Evolutionary conservation across 2,797 vertebrate species (phyloP), one percentile per base, ranked within the genome.

Genomic region (Pseudocheirus occidentalis): DNA sequence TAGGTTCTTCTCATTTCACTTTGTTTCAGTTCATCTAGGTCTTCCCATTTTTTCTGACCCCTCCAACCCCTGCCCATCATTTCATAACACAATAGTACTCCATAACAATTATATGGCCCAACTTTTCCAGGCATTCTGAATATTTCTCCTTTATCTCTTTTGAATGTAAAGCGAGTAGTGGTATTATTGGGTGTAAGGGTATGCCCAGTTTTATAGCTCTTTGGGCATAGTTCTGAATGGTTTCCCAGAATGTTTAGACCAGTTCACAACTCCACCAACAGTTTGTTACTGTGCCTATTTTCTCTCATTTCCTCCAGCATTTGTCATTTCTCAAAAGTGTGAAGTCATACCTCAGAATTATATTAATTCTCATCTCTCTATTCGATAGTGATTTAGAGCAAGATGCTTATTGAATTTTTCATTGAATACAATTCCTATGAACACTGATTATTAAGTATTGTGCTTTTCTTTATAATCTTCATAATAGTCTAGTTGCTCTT

Each of bases 31-130:
- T 40, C 34, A 62, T 40, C 1, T 73, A 73, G 7, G 31, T 34
- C 4, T n/a, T 66, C 31, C 4, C 13, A 16, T n/a, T 73, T 66
- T 18, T 73, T 40, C 34, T 73, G 34, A n/a, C n/a, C n/a, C n/a
- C n/a, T n/a, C n/a, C n/a, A 18, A n/a, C 0, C 34, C 1, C 5
- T n/a, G 1, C n/a, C 40, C 40, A 7, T 40, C 14, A 40, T 21
- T 40, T 21, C 16, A 73, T 16, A n/a, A 7, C 4, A 73, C 1
- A n/a, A 21, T 73, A 66, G 4, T 73, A 40, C n/a, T 73, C 6
- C n/a, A 40, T 40, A 2, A 40, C 34, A 73, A 40, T 40, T 9
- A 18, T 66, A 66, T 66, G 62, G 4, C 13, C 16, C 1, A n/a
- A 66, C 34, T 66, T 66, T 1, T 66, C 34, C 34, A n/a, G 34